These are phyloP conservation scores for Reticulitermes speratus DNA, from an alignment of 1,140 invertebrate genomes.

Conservation along the genomic window DNA sequence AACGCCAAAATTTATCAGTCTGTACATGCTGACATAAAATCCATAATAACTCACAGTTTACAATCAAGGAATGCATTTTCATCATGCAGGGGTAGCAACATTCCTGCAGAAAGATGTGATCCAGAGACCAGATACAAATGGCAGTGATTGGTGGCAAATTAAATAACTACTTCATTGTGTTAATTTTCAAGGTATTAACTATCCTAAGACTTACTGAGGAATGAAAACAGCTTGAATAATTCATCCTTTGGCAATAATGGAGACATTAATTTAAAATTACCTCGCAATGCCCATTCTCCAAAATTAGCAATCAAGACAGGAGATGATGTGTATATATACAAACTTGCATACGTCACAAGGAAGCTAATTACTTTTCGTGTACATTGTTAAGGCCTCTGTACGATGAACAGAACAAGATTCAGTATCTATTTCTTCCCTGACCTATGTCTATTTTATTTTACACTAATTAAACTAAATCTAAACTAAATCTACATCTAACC, in stretches of 20 bases:
- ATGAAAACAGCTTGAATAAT: conserved; percentile 24
- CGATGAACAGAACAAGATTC: conserved; percentile 5
- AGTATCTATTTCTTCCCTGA: background rate
- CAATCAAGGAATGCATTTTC: conserved; percentile 26
- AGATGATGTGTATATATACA: background rate
- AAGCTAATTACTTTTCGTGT: background rate
- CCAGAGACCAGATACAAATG: conserved; percentile 29
- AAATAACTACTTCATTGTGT: conserved; percentile 21
- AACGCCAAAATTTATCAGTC: background rate
- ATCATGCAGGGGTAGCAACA: conserved; percentile 7
- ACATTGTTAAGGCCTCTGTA: conserved; percentile 28
- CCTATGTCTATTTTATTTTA: background rate
- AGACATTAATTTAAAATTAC: conserved; percentile 22
- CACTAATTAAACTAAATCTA: background rate
- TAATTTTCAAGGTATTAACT: background rate
- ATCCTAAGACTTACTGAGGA: conserved; percentile 8
- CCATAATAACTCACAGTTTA: background rate
- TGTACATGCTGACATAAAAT: background rate
- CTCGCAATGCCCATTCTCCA: background rate
- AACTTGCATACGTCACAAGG: background rate
- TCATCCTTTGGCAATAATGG: conserved; percentile 29
- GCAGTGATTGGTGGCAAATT: conserved; percentile 32
- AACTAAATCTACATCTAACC: background rate
- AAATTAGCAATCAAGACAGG: conserved; percentile 6
- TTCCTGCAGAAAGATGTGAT: conserved; percentile 22